Base-by-base conservation (phyloP, 2,113 vertebrate genomes). In the Lamprologus tigripictilis region DNA sequence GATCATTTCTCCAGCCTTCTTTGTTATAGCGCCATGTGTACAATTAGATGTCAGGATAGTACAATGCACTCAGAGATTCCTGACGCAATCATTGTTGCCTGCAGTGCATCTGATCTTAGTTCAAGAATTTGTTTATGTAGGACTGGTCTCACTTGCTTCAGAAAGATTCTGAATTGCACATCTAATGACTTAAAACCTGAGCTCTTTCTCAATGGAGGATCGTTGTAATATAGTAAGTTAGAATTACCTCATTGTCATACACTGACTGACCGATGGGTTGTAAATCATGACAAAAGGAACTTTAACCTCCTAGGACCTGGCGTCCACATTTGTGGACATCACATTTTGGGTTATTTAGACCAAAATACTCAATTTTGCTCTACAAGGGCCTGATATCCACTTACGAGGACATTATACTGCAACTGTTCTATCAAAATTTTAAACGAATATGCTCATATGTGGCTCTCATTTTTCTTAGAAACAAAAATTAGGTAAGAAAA, bases 1-100 rank as follows among this genome's bases (percentile, higher is more conserved):
- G 37, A 16, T 78, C 7, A 10, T 16, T 73, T 84, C 80, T n/a
- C 3, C 4, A 86, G 40, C 19, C n/a, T 6, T 53, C n/a, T 47
- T 17, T 45, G 35, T 12, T 80, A 6, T 49, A 81, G 19, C 61
- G 2, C 71, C 5, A 3, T 16, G 47, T 37, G 42, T 42, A 58
- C 28, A 42, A 10, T 26, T 10, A 61, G 21, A 26, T 31, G 49
- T 47, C 55, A 85, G 58, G 53, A 19, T 26, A 26, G 61, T n/a
- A 9, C 79, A 68, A 78, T 86, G 53, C 82, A 23, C 37, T 40
- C 33, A 33, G 37, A 90, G 57, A 92, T 79, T 94, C 86, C 86
- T 93, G 85, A 89, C 79, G 49, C 92, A 71, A 83, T 93, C 92
- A 93, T 91, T 79, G 14, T 83, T 91, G 88, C 90, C 91, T 87